Evolutionary conservation across 2,797 vertebrate species (phyloP), one percentile per base, ranked within the genome.

Genomic region (Muscicapa striata): DNA sequence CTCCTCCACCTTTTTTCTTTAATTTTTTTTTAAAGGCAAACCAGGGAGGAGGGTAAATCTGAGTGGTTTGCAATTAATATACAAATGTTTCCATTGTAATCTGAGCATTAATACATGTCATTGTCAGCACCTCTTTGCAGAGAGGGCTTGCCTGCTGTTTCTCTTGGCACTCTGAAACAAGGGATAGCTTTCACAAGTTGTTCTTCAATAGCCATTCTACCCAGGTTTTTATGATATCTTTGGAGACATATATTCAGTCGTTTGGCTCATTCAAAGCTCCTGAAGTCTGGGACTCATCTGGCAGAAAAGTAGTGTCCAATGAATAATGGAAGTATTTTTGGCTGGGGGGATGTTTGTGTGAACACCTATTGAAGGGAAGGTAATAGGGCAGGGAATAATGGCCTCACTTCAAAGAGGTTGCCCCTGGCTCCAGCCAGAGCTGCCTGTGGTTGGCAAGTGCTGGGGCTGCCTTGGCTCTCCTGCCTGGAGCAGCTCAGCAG

Each of bases 241-340:
- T 93, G 91, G 92, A 97, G 94, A 92, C 46, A 48, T 30, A 69
- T 41, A 63, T 26, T 52, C 74, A 92, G 63, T 88, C 96, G 73
- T 91, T 97, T 86, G 69, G 74, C 94, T 75, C 17, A 58, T 54
- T 82, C 58, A 93, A 94, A 95, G 79, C 94, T 73, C 89, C 87
- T 21, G 9, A 89, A 91, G 79, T 67, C 88, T 94, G 85, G n/a
- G 76, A 46, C 67, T 74, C 64, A 61, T 63, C 52, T 91, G 90
- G 93, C 62, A 66, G 74, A 11, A 30, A 78, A 85, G 30, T 11
- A 87, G 54, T 43, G 90, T 87, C 86, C 73, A 68, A 76, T 94
- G 96, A 97, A 96, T 91, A 96, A 95, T 68, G 43, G 87, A 83
- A 81, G 59, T 26, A 66, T 52, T 78, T 87, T 92, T 96, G 91